These are phyloP conservation scores for Pristionchus japonicus DNA, from an alignment of 2,888 invertebrate genomes.

Conservation along the genomic window DNA sequence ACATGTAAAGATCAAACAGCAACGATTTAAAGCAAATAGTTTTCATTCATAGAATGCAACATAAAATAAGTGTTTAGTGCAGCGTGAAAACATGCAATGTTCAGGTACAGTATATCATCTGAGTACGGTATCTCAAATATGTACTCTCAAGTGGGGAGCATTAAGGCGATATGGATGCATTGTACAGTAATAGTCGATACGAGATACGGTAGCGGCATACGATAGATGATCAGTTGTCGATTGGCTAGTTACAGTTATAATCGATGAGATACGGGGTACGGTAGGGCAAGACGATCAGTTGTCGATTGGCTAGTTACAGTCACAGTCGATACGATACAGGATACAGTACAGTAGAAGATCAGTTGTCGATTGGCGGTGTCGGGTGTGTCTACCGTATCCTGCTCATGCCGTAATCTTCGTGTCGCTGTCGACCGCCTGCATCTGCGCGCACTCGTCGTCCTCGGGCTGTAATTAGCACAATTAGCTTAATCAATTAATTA, in stretches of 20 bases:
- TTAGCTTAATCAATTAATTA: background rate
- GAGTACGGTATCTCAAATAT: background rate
- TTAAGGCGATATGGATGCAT: background rate
- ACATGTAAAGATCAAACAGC: no score
- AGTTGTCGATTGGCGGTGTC: slow-evolving; percentile 6
- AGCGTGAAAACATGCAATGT: background rate
- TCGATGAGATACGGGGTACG: background rate
- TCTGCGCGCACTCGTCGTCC: background rate
- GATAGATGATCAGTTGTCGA: background rate
- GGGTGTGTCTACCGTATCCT: slow-evolving; percentile 4
- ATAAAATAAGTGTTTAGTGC: background rate
- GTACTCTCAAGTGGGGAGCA: background rate
- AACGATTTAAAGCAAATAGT: background rate
- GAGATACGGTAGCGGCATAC: background rate
- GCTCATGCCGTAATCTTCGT: background rate
- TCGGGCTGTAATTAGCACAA: background rate
- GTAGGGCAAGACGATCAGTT: background rate
- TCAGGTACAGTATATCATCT: background rate
- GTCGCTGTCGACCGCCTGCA: slow-evolving; percentile 15
- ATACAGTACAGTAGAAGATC: background rate
- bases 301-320: background rate
- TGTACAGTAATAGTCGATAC: background rate
- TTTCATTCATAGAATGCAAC: slow-evolving; percentile 12
- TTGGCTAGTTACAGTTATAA: background rate
- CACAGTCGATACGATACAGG: background rate